Conservation (phyloP, 2,797 vertebrate genomes). For the Adelosebastes latens region DNA sequence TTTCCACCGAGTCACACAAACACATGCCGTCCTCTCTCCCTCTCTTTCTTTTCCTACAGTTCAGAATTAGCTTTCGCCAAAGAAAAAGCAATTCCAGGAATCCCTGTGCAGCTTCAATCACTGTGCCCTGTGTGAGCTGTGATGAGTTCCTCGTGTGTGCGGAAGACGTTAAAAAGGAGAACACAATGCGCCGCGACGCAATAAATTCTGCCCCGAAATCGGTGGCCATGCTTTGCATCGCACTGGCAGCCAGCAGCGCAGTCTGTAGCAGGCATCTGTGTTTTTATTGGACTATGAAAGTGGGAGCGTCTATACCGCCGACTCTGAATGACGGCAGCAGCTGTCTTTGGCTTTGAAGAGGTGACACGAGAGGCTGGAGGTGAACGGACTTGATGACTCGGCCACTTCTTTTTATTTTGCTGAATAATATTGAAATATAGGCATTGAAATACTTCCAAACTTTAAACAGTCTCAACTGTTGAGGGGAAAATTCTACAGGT, state of each 20-base stretch:
- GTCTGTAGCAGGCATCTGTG: conserved; percentile 38
- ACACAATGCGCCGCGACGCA: conserved; percentile 41
- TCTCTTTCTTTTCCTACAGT: background rate
- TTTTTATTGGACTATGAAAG: conserved; percentile 70
- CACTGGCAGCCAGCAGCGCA: conserved; percentile 20
- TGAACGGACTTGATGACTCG: conserved; percentile 30
- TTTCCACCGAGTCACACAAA: conserved; percentile 64
- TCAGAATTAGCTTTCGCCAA: conserved; percentile 25
- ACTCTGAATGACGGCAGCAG: conserved; percentile 48
- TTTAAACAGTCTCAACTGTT: background rate
- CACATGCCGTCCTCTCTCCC: conserved; percentile 27
- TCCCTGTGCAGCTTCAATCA: conserved; percentile 43
- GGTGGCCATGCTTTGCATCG: conserved; percentile 12
- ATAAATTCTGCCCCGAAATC: conserved; percentile 31
- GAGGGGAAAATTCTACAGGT: conserved; percentile 7
- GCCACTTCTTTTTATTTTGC: conserved; percentile 18
- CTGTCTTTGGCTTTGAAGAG: conserved; percentile 48
- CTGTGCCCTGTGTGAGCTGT: conserved; percentile 32
- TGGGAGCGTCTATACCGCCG: conserved; percentile 35
- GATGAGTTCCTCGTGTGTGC: conserved; percentile 60
- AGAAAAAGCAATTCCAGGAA: conserved; percentile 54
- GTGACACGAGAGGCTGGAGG: conserved; percentile 42
- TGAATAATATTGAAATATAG: conserved; percentile 4
- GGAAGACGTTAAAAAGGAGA: conserved; percentile 46
- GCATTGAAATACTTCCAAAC: conserved; percentile 5